Evolutionary conservation across 2,888 invertebrate species (phyloP).

Genomic region (Drosophila ezoana): DNA sequence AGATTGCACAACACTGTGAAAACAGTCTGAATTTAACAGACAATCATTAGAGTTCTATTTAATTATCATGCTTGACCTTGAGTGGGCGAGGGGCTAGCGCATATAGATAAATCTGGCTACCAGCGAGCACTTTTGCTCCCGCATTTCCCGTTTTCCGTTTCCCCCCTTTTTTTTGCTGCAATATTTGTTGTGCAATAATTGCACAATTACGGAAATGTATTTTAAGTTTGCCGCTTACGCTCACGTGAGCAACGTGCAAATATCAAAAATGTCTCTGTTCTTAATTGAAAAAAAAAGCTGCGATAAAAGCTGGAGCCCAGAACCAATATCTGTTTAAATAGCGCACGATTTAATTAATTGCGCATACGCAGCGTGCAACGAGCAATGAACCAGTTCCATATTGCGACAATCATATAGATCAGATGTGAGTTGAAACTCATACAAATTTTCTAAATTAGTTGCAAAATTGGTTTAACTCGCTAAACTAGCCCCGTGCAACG

Average conservation of each 20-base stretch:
- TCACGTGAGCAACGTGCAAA: slow-evolving; percentile 52
- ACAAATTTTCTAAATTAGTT: slow-evolving; percentile 51
- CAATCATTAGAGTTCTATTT: slow-evolving; percentile 10
- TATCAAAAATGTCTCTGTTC: slow-evolving; percentile 32
- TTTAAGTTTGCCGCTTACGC: slow-evolving; percentile 30
- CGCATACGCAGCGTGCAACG: slow-evolving; percentile 62
- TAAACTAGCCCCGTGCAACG: slow-evolving; percentile 56
- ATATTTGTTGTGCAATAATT: slow-evolving; percentile 33
- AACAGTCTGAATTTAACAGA: background rate
- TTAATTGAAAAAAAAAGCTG: slow-evolving; percentile 62
- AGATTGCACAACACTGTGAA: background rate
- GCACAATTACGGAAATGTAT: slow-evolving; percentile 49
- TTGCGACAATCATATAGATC: slow-evolving; percentile 26
- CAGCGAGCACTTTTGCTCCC: background rate
- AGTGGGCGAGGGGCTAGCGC: slow-evolving; percentile 6
- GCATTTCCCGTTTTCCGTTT: background rate
- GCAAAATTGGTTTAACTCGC: slow-evolving; percentile 68
- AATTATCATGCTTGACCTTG: slow-evolving; percentile 32
- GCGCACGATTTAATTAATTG: slow-evolving; percentile 51
- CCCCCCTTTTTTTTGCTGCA: slow-evolving; percentile 6
- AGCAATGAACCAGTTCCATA: slow-evolving; percentile 4
- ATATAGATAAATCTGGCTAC: slow-evolving; percentile 16
- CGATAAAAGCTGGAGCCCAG: slow-evolving; percentile 23
- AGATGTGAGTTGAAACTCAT: slow-evolving; percentile 11
- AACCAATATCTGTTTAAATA: slow-evolving; percentile 32